A percentile compares a stretch with the other conserved stretches of the same genome.
phyloP scores from a whole-genome alignment of 2,888 invertebrate genomes.

The Zaprionus lineosus region DNA sequence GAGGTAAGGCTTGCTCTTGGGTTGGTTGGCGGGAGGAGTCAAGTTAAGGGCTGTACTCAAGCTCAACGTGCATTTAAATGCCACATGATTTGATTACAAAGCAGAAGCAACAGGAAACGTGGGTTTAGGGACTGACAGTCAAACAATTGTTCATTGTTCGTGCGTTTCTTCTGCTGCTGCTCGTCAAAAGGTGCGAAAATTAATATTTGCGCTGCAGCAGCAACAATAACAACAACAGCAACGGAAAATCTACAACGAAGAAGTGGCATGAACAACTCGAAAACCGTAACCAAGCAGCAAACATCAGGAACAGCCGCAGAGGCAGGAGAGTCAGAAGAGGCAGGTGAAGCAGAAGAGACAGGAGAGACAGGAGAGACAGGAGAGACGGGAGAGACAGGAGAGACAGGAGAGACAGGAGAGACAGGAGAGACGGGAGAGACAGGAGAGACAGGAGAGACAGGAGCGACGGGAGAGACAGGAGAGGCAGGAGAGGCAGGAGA shows the following conservation, averaged over 20 bases:
- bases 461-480: neutral
- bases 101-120: neutral
- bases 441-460: neutral
- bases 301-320: constrained; percentile 1
- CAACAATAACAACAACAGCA: constrained; percentile 1
- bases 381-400: neutral
- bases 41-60: constrained; percentile 21
- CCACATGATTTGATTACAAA: constrained; percentile 57
- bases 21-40: neutral
- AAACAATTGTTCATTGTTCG: constrained; percentile 34
- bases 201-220: constrained; percentile 59
- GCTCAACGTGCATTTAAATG: constrained; percentile 50
- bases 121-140: constrained; percentile 12
- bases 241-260: too few relatives aligned
- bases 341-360: neutral
- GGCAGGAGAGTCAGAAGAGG: neutral
- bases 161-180: neutral
- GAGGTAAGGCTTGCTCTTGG: neutral
- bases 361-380: neutral
- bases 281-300: too few relatives aligned
- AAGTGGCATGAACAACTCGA: too few relatives aligned
- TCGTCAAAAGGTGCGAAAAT: constrained; percentile 68
- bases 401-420: neutral
- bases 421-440: neutral
- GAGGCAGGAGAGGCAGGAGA: neutral